Evolutionary conservation across 2,797 vertebrate species (phyloP).

Genomic region (Microchirus variegatus): DNA sequence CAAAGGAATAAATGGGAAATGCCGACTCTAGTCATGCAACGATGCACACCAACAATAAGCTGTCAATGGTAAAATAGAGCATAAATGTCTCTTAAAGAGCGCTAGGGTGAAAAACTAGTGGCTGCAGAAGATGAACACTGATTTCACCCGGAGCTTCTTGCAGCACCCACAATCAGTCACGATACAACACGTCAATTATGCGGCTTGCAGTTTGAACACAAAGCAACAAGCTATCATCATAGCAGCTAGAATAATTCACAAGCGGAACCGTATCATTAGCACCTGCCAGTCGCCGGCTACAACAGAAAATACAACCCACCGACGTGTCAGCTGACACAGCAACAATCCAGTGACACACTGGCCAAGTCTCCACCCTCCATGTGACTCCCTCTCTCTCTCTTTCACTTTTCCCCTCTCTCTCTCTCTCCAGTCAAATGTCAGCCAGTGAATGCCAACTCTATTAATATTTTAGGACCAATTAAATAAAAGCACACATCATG

Average conservation of each 20-base stretch:
- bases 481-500: constrained; percentile 81
- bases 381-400: constrained; percentile 16
- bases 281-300: constrained; percentile 27
- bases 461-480: constrained; percentile 83
- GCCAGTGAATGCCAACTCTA: constrained; percentile 67
- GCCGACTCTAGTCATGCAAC: background rate
- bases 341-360: constrained; percentile 30
- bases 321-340: constrained; percentile 46
- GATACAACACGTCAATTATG: constrained; percentile 15
- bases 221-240: constrained; percentile 3
- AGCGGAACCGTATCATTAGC: constrained; percentile 27
- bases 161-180: background rate
- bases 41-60: background rate
- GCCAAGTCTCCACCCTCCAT: constrained; percentile 30
- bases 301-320: constrained; percentile 9
- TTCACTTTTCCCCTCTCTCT: constrained; percentile 20
- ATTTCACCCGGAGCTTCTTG: constrained; percentile 13
- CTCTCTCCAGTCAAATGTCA: constrained; percentile 75
- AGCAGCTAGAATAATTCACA: constrained; percentile 8
- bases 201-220: constrained; percentile 4
- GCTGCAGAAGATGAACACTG: background rate
- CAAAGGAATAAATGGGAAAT: background rate
- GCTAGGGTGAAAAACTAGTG: background rate
- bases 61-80: background rate
- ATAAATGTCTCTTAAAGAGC: background rate